Evolutionary conservation across 2,888 invertebrate species (phyloP).

Genomic region (Marasmarcha lunaedactyla): DNA sequence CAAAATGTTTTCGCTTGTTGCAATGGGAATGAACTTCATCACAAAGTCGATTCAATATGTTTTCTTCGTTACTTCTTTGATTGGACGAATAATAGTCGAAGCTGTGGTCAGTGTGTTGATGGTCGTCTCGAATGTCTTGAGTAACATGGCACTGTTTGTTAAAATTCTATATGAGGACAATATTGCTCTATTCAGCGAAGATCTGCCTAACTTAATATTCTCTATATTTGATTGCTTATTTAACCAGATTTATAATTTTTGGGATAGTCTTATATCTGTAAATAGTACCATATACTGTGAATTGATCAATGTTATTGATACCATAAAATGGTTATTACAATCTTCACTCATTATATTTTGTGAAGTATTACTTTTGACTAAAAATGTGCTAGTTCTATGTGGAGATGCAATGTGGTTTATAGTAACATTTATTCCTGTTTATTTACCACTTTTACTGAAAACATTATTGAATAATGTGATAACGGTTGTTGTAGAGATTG

Average conservation of each 20-base stretch:
- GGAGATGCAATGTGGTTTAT: constrained; percentile 51
- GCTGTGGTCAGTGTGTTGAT: constrained; percentile 26
- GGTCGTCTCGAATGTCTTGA: constrained; percentile 22
- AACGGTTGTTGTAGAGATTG: constrained; percentile 20
- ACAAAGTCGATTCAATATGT: constrained; percentile 34
- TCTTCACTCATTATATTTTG: constrained; percentile 24
- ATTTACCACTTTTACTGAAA: constrained; percentile 40
- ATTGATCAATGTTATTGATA: constrained; percentile 19
- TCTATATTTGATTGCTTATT: constrained; percentile 20
- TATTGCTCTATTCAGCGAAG: constrained; percentile 41
- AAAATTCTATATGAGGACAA: constrained; percentile 60
- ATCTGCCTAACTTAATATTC: constrained; percentile 35
- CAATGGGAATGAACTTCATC: constrained; percentile 37
- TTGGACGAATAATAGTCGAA: constrained; percentile 45
- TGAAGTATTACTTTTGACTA: constrained; percentile 35
- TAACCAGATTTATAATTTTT: constrained; percentile 21
- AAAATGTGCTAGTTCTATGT: constrained; percentile 35
- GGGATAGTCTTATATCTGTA: constrained; percentile 23
- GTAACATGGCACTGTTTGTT: constrained; percentile 33
- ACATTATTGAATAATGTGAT: constrained; percentile 25
- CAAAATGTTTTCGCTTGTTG: constrained; percentile 48
- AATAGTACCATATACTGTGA: constrained; percentile 22
- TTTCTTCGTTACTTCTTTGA: constrained; percentile 36
- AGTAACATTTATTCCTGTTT: constrained; percentile 49
- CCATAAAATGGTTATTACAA: constrained; percentile 25